phyloP scores from a whole-genome alignment of 2,797 vertebrate genomes.

The Cryptoprocta ferox region DNA sequence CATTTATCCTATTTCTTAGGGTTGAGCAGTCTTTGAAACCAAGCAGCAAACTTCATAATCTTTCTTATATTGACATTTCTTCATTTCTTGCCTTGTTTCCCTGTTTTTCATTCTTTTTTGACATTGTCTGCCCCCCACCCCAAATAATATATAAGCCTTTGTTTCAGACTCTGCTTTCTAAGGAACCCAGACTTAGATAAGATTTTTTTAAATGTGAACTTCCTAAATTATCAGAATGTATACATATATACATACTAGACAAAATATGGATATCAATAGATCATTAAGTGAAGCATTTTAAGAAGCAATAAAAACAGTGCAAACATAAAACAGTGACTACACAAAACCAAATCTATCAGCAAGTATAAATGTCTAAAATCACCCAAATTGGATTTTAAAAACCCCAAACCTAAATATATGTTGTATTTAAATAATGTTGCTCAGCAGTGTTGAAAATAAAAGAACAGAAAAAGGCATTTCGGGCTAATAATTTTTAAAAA shows the following conservation, averaged over 20 bases:
- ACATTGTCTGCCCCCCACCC: background rate
- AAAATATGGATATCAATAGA: background rate
- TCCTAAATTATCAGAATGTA: background rate
- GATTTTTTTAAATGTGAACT: background rate
- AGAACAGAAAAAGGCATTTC: background rate
- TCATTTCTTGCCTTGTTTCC: background rate
- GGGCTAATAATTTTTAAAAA: background rate
- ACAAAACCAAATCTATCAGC: background rate
- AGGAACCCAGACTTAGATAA: background rate
- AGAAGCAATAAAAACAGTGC: conserved; percentile 7
- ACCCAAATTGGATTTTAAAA: background rate
- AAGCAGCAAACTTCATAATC: background rate
- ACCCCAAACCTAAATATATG: background rate
- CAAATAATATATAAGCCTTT: background rate
- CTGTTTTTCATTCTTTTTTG: background rate
- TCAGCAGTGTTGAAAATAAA: conserved; percentile 5
- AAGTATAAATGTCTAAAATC: background rate
- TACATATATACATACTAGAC: background rate
- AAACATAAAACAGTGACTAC: background rate
- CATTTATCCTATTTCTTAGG: background rate
- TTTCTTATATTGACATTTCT: background rate
- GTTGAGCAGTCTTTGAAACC: background rate
- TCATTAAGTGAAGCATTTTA: background rate
- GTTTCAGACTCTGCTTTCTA: background rate
- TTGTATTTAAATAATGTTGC: conserved; percentile 18